These are phyloP conservation scores for Brienomyrus brachyistius DNA, from an alignment of 2,113 vertebrate genomes.

Conservation along the genomic window DNA sequence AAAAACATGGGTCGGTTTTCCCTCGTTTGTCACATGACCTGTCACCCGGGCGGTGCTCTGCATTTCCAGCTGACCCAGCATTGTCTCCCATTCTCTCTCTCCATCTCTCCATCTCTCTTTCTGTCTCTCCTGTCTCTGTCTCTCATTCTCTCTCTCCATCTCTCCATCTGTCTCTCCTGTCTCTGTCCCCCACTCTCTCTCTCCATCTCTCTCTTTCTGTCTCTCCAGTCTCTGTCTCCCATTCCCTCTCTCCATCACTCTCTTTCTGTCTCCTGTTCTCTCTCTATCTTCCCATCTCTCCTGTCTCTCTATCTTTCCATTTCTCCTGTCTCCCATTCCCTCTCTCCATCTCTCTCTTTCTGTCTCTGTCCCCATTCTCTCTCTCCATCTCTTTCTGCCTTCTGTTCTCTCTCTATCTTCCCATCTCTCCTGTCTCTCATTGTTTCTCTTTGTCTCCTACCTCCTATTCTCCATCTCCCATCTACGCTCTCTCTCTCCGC, in stretches of 20 bases:
- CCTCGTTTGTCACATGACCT: not conserved
- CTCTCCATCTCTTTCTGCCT: too few relatives aligned
- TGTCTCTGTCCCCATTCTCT: not conserved
- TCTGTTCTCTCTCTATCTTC: too few relatives aligned
- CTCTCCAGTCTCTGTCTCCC: not conserved
- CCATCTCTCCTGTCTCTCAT: too few relatives aligned
- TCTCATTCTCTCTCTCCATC: not conserved
- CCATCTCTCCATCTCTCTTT: too few relatives aligned
- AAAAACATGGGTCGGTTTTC: not conserved
- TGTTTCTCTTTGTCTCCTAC: too few relatives aligned
- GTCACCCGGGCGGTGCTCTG: not conserved
- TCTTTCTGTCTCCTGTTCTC: too few relatives aligned
- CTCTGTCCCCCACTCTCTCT: not conserved
- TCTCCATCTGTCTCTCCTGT: too few relatives aligned
- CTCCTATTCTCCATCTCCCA: too few relatives aligned
- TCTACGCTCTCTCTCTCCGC: not conserved
- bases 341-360: not conserved
- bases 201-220: too few relatives aligned
- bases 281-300: too few relatives aligned
- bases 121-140: not conserved
- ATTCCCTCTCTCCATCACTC: not conserved
- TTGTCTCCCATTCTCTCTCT: not conserved
- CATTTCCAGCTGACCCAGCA: not conserved
- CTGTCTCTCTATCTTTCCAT: too few relatives aligned
- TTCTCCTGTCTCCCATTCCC: too few relatives aligned